Percentiles rank a stretch among this genome's conserved stretches.
Evolutionary conservation across 2,888 invertebrate species (phyloP).

Genomic region (Coremacera marginata): DNA sequence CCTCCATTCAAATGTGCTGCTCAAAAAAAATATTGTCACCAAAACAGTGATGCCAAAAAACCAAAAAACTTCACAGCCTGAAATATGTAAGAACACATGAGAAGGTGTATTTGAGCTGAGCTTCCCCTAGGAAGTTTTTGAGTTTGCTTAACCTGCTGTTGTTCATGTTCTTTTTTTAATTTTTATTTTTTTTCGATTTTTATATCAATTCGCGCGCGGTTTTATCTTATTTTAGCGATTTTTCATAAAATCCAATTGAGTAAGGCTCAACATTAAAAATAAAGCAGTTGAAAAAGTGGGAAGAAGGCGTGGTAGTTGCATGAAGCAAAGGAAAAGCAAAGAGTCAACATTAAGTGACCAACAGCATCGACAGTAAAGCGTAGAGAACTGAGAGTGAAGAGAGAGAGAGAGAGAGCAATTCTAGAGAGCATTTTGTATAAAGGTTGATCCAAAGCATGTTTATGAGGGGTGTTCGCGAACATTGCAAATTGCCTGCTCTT

Average conservation of each 20-base stretch:
- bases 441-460: too few relatives aligned
- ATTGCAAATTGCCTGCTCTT: too few relatives aligned
- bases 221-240: not conserved
- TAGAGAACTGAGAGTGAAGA: too few relatives aligned
- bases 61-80: not conserved
- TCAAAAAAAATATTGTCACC: not conserved
- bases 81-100: not conserved
- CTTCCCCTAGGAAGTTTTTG: not conserved
- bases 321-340: too few relatives aligned
- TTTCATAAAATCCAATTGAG: not conserved
- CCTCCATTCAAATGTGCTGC: not conserved
- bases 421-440: too few relatives aligned
- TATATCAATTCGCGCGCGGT: not conserved
- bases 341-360: too few relatives aligned
- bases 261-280: too few relatives aligned
- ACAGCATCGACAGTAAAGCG: too few relatives aligned
- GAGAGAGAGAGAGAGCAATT: too few relatives aligned
- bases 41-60: slow-evolving; percentile 6
- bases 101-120: not conserved
- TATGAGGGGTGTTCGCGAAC: too few relatives aligned
- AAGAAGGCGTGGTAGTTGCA: too few relatives aligned
- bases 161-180: not conserved
- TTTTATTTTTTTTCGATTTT: not conserved
- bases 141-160: slow-evolving; percentile 5
- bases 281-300: too few relatives aligned